Evolutionary conservation across 1,140 invertebrate species (phyloP).

Genomic region (Orussus abietinus): DNA sequence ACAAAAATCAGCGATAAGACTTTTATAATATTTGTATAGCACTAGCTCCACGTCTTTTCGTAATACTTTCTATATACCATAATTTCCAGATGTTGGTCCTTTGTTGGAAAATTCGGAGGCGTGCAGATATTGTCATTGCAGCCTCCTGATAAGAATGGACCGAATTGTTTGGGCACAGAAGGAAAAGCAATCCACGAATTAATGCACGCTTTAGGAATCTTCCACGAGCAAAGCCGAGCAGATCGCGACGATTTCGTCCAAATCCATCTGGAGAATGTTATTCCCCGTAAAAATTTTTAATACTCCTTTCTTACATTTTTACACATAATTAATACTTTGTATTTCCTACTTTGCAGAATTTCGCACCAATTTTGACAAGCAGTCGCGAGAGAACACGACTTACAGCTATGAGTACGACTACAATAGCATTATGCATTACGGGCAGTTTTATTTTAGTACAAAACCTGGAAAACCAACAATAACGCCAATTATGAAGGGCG

Average conservation of each 20-base stretch:
- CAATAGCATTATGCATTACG: conserved; percentile 73
- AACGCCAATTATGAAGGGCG: conserved; percentile 54
- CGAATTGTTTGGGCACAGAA: conserved; percentile 60
- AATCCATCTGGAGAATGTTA: conserved; percentile 57
- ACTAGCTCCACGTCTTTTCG: no score
- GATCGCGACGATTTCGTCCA: conserved; percentile 61
- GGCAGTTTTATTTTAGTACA: conserved; percentile 57
- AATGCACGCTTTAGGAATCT: conserved; percentile 63
- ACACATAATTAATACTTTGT: conserved; percentile 1
- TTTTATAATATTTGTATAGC: conserved; percentile 3
- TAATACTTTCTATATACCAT: no score
- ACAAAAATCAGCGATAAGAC: conserved; percentile 2
- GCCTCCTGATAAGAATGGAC: conserved; percentile 56
- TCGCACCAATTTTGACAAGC: conserved; percentile 60
- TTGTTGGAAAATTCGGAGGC: conserved; percentile 62
- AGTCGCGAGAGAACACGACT: conserved; percentile 60
- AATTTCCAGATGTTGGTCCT: conserved; percentile 61
- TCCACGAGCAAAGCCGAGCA: conserved; percentile 63
- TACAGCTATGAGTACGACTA: conserved; percentile 68
- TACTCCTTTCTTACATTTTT: conserved; percentile 6
- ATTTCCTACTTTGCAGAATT: conserved; percentile 52
- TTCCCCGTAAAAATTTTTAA: conserved; percentile 45
- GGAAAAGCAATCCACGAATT: conserved; percentile 66
- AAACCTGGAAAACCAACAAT: conserved; percentile 59
- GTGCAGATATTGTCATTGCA: conserved; percentile 64